Percentiles rank a stretch among this genome's conserved stretches.
Evolutionary conservation across 2,797 vertebrate species (phyloP).

Genomic region (Tapirus indicus): DNA sequence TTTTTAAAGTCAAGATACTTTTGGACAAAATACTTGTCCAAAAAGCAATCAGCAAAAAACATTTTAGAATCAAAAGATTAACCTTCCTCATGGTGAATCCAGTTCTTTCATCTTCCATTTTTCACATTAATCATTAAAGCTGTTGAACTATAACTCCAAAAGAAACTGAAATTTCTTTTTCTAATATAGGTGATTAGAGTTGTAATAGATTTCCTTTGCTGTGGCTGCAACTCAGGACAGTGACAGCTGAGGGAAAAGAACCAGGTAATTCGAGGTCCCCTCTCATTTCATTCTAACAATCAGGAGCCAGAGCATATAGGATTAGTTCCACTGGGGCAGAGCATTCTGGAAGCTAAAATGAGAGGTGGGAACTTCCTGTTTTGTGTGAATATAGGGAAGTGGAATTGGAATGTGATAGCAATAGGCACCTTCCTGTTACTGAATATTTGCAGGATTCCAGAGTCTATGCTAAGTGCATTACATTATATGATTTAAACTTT

Average conservation of each 20-base stretch:
- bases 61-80: not conserved
- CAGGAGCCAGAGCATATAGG: not conserved
- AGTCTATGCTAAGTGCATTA: not conserved
- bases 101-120: not conserved
- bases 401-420: not conserved
- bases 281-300: not conserved
- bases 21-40: not conserved
- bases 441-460: not conserved
- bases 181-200: not conserved
- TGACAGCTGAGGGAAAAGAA: not conserved
- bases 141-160: not conserved
- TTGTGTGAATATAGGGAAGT: not conserved
- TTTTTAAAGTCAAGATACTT: slow-evolving; percentile 27
- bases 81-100: not conserved
- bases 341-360: not conserved
- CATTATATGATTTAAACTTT: not conserved
- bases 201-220: not conserved
- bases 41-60: not conserved
- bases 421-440: not conserved
- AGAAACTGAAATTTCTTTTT: not conserved
- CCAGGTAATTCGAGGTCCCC: not conserved
- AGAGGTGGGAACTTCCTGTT: not conserved
- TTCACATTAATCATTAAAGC: not conserved
- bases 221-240: not conserved
- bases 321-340: not conserved